A percentile compares a stretch with the other conserved stretches of the same genome.
phyloP scores from a whole-genome alignment of 2,888 invertebrate genomes.

The Adela reaumurella region DNA sequence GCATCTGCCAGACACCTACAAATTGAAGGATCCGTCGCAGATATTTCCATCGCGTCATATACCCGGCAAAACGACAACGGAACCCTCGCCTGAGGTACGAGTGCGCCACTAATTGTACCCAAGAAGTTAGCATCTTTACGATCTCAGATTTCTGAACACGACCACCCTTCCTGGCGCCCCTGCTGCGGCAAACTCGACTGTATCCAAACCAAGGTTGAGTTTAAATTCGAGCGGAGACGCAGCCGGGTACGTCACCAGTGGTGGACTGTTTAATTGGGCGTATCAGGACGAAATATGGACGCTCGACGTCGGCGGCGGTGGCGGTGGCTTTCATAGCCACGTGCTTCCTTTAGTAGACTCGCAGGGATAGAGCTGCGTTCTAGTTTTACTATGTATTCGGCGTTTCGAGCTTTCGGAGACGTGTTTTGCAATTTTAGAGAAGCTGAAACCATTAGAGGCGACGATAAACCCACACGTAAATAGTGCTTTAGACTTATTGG shows the following conservation, averaged over 20 bases:
- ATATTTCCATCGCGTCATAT: not conserved
- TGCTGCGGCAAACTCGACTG: not conserved
- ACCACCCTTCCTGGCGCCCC: not conserved
- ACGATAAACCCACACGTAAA: no score
- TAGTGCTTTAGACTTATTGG: no score
- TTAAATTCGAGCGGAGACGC: not conserved
- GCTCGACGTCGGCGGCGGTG: not conserved
- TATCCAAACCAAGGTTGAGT: not conserved
- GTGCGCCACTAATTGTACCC: not conserved
- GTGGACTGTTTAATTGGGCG: not conserved
- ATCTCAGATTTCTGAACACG: not conserved
- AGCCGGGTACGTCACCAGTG: not conserved
- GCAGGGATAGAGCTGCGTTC: not conserved
- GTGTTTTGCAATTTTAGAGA: no score
- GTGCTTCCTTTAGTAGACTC: not conserved
- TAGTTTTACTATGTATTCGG: no score
- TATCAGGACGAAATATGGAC: not conserved
- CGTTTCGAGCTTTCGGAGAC: no score
- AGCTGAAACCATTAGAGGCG: no score
- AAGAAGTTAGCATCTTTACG: not conserved
- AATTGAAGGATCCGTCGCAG: not conserved
- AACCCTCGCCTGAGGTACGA: not conserved
- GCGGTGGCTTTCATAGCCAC: not conserved
- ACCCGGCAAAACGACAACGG: not conserved
- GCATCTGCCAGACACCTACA: no score